Evolutionary conservation across 92 coral and sea anemone species (phyloP).

Genomic region (Porites cylindrica): DNA sequence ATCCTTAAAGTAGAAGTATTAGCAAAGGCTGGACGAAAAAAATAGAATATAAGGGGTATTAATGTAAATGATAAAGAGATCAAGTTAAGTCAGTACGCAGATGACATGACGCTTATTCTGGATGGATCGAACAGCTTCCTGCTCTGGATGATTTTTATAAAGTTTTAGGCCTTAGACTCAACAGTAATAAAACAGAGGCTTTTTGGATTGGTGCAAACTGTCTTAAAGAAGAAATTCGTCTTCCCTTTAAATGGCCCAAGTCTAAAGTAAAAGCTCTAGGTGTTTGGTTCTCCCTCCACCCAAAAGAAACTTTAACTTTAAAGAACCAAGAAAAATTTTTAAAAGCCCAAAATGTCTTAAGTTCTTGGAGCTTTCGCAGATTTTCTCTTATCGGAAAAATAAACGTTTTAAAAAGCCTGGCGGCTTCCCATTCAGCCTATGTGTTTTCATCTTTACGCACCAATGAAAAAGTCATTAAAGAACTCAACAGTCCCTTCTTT

Average conservation of each 20-base stretch:
- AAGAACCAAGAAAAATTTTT: not conserved
- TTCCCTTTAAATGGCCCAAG: slow-evolving; percentile 1
- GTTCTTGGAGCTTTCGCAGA: not conserved
- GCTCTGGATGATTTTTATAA: not conserved
- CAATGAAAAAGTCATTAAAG: not conserved
- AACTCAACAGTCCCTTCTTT: not conserved
- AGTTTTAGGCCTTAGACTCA: not conserved
- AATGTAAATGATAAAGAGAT: not conserved
- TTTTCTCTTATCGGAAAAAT: not conserved
- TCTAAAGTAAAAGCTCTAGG: not conserved
- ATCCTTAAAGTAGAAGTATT: not conserved
- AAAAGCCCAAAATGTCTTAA: not conserved
- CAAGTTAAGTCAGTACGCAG: not conserved
- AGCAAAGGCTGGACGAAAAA: not conserved
- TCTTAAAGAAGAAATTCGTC: not conserved
- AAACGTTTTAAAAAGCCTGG: not conserved
- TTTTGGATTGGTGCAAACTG: not conserved
- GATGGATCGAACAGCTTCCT: not conserved
- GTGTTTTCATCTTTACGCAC: not conserved
- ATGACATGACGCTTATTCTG: not conserved
- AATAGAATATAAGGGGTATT: not conserved
- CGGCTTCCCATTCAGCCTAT: not conserved
- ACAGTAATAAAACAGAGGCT: not conserved
- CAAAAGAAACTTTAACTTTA: not conserved
- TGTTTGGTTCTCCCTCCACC: not conserved